These are phyloP conservation scores for Balaenoptera acutorostrata DNA, from an alignment of 2,113 vertebrate species.

Conservation along the genomic window DNA sequence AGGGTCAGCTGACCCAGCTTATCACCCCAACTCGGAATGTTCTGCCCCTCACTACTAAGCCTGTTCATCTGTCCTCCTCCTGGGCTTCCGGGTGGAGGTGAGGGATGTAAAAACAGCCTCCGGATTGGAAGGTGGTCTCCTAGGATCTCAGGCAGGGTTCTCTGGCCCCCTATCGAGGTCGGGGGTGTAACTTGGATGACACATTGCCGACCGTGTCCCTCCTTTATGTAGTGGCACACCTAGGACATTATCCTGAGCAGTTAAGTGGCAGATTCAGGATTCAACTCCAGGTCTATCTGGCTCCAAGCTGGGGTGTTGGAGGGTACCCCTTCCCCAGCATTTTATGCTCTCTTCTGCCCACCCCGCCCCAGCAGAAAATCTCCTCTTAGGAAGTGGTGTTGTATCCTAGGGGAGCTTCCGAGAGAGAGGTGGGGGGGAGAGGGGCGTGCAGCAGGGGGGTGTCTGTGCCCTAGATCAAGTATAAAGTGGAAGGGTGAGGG, in stretches of 20 bases:
- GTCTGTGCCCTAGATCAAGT: not conserved
- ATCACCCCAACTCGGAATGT: not conserved
- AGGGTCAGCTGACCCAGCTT: not conserved
- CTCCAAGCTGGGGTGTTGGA: not conserved
- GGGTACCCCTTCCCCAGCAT: accelerated
- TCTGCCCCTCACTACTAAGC: not conserved
- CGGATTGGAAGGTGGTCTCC: not conserved
- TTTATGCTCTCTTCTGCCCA: not conserved
- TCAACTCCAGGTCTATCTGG: not conserved
- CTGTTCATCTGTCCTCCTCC: no score
- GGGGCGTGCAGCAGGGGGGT: accelerated
- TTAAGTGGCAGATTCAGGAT: not conserved
- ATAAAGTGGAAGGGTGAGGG: no score
- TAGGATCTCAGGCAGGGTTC: not conserved
- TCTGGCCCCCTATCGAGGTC: not conserved
- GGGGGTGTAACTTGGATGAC: no score
- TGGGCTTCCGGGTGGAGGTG: not conserved
- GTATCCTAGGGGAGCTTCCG: not conserved
- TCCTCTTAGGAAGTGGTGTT: not conserved
- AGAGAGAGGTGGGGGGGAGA: not conserved
- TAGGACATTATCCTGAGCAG: not conserved
- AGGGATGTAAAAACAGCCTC: not conserved
- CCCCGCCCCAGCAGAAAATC: no score
- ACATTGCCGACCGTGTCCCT: not conserved
- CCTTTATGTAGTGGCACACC: not conserved